Base-by-base conservation (phyloP, 2,797 vertebrate species). In the Myotis vivesi region DNA sequence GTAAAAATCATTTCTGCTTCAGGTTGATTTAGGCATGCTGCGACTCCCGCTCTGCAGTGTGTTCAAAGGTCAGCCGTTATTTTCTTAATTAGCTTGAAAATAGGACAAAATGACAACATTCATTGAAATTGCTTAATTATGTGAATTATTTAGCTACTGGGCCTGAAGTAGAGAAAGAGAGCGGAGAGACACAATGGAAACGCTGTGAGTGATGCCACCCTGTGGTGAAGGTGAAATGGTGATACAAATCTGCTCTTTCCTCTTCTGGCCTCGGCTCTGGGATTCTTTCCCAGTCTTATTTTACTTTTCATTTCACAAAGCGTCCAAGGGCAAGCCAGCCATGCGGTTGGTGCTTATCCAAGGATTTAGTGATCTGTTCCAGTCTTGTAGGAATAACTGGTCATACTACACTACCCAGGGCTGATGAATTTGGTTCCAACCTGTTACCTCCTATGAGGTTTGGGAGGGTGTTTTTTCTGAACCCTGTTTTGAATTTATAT, bases 61-160 rank as follows among this genome's bases (percentile, higher is more conserved):
- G n/a, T 92, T 94, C 16, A 79, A 49, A 92, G 90, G 64, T 88
- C 36, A 49, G 33, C 66, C 25, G 22, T 89, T 88, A 49, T 94
- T 95, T 92, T 92, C 53, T 94, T 84, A 89, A 91, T 89, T 96
- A 81, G 69, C 62, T 93, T 87, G 83, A 88, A 95, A 95, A 79
- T 46, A 85, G 59, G 69, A 66, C 77, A 92, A 25, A 89, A 66
- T 90, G 69, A 53, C n/a, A 93, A 23, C 41, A 51, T 49, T 82
- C 69, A 57, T 46, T 41, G 33, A 93, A 95, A 59, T 88, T 76
- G 53, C 89, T 94, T 91, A 82, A 62, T 41, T 83, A 30, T 38
- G 81, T 62, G 64, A 85, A 66, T 91, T 96, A n/a, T 71, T 87
- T 91, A 68, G 55, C 44, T 73, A 10, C 30, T 66, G 64, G 92